Conservation (phyloP, 2,797 vertebrate genomes). For the Semaprochilodus insignis region DNA sequence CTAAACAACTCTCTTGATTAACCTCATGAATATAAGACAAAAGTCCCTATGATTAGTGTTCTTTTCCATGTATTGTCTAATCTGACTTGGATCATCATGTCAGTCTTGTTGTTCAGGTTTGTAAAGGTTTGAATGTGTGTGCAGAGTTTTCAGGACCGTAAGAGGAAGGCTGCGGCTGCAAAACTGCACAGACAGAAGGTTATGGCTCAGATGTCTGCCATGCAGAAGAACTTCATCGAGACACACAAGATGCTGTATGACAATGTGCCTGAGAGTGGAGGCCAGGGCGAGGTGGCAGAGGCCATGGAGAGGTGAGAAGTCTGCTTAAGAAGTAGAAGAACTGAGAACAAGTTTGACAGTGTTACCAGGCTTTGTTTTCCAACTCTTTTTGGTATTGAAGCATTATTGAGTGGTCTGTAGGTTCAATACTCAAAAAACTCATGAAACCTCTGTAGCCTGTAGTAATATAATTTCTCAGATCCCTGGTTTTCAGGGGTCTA, state of each 20-base stretch:
- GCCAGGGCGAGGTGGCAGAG: slow-evolving; percentile 76
- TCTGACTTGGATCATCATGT: background rate
- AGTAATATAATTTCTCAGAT: too few species aligned
- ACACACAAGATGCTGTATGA: slow-evolving; percentile 96
- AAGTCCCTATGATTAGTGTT: background rate
- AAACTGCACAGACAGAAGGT: slow-evolving; percentile 97
- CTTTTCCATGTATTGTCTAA: background rate
- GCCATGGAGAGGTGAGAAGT: slow-evolving; percentile 82
- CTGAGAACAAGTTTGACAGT: background rate
- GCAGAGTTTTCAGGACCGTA: slow-evolving; percentile 89
- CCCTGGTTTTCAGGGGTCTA: too few species aligned
- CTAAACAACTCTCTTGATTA: background rate
- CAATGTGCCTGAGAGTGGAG: slow-evolving; percentile 84
- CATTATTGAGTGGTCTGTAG: background rate
- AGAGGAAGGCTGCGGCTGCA: slow-evolving; percentile 96
- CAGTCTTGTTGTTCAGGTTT: background rate
- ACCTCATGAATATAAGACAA: background rate
- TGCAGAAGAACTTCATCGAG: slow-evolving; percentile 99
- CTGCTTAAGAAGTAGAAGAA: background rate
- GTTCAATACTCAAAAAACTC: background rate
- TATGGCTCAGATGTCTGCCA: slow-evolving; percentile 99
- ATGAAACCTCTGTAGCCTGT: too few species aligned
- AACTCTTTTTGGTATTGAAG: background rate
- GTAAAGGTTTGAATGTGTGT: slow-evolving; percentile 4
- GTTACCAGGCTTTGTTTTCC: background rate